A percentile compares a stretch with the other conserved stretches of the same genome.
phyloP scores from a whole-genome alignment of 1,140 invertebrate genomes.

The Plutomurus gul region DNA sequence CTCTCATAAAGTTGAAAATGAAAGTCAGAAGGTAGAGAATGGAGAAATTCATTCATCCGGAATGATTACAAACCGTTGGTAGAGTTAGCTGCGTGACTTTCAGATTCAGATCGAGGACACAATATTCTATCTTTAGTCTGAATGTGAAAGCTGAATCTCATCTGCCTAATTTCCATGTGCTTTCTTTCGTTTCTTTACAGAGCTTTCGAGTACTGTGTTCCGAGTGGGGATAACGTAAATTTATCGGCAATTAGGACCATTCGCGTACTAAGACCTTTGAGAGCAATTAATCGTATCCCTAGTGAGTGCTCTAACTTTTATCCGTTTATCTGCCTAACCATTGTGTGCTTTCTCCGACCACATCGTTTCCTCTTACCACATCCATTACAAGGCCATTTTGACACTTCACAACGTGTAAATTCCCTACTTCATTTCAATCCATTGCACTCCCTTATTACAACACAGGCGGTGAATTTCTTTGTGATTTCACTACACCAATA shows the following conservation, averaged over 20 bases:
- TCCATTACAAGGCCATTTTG: too few species aligned
- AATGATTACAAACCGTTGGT: not conserved
- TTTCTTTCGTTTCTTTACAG: slow-evolving; percentile 64
- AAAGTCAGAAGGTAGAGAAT: not conserved
- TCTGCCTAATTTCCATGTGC: slow-evolving; percentile 43
- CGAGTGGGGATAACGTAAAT: slow-evolving; percentile 94
- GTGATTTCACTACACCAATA: too few species aligned
- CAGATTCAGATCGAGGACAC: not conserved
- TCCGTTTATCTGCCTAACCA: too few species aligned
- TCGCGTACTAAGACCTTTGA: slow-evolving; percentile 88
- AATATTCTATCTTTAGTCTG: not conserved
- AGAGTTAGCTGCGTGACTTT: not conserved
- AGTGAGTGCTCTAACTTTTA: slow-evolving; percentile 74
- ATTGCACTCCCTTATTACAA: too few species aligned
- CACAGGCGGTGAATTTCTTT: too few species aligned
- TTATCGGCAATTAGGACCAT: slow-evolving; percentile 97
- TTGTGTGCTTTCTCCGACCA: too few species aligned
- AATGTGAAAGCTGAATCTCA: slow-evolving; percentile 1
- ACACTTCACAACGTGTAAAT: too few species aligned
- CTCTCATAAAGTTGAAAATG: not conserved
- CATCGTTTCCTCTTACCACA: too few species aligned
- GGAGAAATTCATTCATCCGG: not conserved
- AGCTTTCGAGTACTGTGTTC: slow-evolving; percentile 87
- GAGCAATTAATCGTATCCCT: slow-evolving; percentile 99
- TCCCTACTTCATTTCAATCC: too few species aligned